Base-by-base conservation (phyloP, 1,140 invertebrate genomes). In the Hyposmocoma kahamanoa region DNA sequence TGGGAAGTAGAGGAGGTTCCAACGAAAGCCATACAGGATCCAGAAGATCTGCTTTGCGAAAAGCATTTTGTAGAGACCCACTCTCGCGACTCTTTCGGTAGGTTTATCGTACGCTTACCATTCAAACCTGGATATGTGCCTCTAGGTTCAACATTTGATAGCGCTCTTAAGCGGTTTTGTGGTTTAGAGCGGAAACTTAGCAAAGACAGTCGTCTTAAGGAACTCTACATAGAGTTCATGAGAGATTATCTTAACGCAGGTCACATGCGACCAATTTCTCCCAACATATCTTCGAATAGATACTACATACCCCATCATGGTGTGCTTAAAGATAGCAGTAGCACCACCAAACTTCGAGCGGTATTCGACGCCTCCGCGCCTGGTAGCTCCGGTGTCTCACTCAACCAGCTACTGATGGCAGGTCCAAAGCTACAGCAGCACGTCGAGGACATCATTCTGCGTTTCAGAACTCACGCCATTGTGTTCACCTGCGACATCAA, bases 301-400 rank as follows among this genome's bases (percentile, higher is more conserved):
- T 67, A 63, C 48, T 59, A 65, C 45, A 65, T 64, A 9, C 57
- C 63, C 9, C 63, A 69, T 48, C 63, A 69, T 48, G 68, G 53
- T 48, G 67, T 59, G 56, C 59, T 53, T 39, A 70, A 66, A 22
- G 55, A 62, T 18, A 39, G 36, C 17, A 64, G 44, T 59, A 22
- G 32, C 36, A 69, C 58, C 59, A 87, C 57, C 62, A 87, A 67
- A 36, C 43, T 67, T 18, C 43, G 64, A 2, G 53, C 52, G 0
- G 64, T 65, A 10, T 70, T 70, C 30, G 64, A 67, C 22, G 64
- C 47, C 6, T 62, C 55, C 11, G 19, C 41, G 18, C 3, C n/a
- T 2, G 49, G 42, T 15, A 46, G 43, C 9, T 39, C 51, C 3
- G 69, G 67, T 22, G 15, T 48, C 1, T 75, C 62, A 15, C 53